A percentile compares a stretch with the other conserved stretches of the same genome.
These are phyloP conservation scores for Lycaon pictus DNA, from an alignment of 2,113 vertebrate species.

Conservation along the genomic window DNA sequence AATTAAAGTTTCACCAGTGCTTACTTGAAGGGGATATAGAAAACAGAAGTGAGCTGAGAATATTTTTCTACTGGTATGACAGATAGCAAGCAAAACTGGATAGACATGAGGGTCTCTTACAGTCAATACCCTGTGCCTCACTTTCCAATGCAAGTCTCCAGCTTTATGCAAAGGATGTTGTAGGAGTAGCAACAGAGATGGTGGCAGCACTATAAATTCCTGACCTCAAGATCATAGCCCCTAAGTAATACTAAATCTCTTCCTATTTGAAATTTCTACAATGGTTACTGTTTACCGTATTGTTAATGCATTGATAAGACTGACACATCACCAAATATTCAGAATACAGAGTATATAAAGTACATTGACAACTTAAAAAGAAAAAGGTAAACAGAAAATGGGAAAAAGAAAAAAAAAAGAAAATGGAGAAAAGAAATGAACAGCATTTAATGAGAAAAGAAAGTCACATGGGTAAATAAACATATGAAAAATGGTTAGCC, in stretches of 20 bases:
- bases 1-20: background rate
- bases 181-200: background rate
- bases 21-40: background rate
- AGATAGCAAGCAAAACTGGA: background rate
- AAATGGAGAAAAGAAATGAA: background rate
- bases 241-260: background rate
- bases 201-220: background rate
- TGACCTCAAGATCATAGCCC: background rate
- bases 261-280: background rate
- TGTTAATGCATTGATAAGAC: background rate
- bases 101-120: background rate
- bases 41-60: background rate
- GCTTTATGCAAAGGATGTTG: background rate
- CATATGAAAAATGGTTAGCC: background rate
- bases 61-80: background rate
- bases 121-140: background rate
- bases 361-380: slow-evolving; percentile 1
- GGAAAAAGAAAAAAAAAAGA: slow-evolving; percentile 15
- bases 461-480: slow-evolving; percentile 1
- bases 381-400: background rate
- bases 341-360: background rate
- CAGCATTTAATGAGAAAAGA: background rate
- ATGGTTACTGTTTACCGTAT: background rate
- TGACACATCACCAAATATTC: background rate
- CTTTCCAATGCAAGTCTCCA: background rate